phyloP scores from a whole-genome alignment of 2,888 invertebrate species.

The Troilus luridus region DNA sequence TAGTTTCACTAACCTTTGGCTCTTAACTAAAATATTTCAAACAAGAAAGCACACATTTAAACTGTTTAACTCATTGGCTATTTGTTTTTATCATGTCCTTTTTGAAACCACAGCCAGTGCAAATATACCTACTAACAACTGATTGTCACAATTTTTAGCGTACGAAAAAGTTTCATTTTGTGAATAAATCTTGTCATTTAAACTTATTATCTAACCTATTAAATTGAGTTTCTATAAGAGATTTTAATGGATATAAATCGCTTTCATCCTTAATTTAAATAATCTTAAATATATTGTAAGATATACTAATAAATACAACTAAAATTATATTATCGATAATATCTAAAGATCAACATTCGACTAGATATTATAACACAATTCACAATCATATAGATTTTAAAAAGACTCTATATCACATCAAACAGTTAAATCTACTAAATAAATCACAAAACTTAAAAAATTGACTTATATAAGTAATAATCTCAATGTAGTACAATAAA shows the following conservation, averaged over 20 bases:
- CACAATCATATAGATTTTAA: conserved; percentile 33
- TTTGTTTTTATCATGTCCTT: conserved; percentile 52
- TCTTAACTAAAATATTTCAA: conserved; percentile 46
- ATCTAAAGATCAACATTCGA: conserved; percentile 61
- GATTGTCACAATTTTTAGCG: conserved; percentile 63
- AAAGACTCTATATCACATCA: conserved; percentile 61
- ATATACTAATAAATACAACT: conserved; percentile 37
- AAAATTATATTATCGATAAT: conserved; percentile 32
- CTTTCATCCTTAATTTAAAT: conserved; percentile 49
- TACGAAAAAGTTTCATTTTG: conserved; percentile 56
- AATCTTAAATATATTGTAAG: conserved; percentile 47
- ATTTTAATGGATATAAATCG: conserved; percentile 51
- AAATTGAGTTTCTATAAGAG: conserved; percentile 54
- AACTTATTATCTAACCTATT: conserved; percentile 49
- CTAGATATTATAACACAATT: conserved; percentile 61
- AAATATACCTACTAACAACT: conserved; percentile 63
- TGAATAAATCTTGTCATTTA: conserved; percentile 52
- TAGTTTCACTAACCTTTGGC: conserved; percentile 54
- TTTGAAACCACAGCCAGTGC: conserved; percentile 63
- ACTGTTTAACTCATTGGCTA: conserved; percentile 33
- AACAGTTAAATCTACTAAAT: conserved; percentile 35
- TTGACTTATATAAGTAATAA: conserved; percentile 39
- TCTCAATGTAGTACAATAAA: conserved; percentile 38
- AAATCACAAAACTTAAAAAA: conserved; percentile 46
- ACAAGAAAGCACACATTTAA: conserved; percentile 30